Percentiles rank a stretch among this genome's conserved stretches.
Conservation (phyloP, 2,888 invertebrate species). For the Drosophila nr. perissopoda region DNA sequence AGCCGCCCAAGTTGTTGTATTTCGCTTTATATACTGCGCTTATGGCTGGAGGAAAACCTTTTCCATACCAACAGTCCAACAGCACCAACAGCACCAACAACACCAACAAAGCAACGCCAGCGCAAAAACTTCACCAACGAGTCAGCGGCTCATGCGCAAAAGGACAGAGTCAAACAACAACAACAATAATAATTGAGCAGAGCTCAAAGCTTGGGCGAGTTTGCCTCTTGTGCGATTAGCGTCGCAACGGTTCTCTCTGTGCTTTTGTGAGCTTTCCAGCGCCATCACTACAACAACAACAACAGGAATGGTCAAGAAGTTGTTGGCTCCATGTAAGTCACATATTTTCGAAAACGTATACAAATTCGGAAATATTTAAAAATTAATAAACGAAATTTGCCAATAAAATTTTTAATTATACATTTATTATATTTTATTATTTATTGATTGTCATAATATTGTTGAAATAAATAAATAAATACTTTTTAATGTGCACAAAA, state of each 20-base stretch:
- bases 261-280: constrained; percentile 57
- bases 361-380: background rate
- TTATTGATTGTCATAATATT: background rate
- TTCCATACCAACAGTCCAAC: constrained; percentile 59
- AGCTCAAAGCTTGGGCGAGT: constrained; percentile 29
- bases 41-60: constrained; percentile 72
- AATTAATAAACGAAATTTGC: background rate
- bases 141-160: constrained; percentile 55
- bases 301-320: constrained; percentile 48
- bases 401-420: background rate
- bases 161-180: constrained; percentile 52
- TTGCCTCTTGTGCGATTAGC: constrained; percentile 43
- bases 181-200: constrained; percentile 18
- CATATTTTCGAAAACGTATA: background rate
- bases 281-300: constrained; percentile 18
- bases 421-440: no score
- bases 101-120: constrained; percentile 38
- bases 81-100: constrained; percentile 44
- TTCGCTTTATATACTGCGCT: constrained; percentile 75
- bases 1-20: constrained; percentile 79
- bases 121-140: constrained; percentile 73
- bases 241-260: constrained; percentile 51
- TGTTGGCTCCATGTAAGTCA: background rate
- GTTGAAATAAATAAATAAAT: background rate
- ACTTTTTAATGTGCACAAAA: background rate